Evolutionary conservation across 1,140 invertebrate genomes (phyloP), one percentile per base, ranked within the genome.

Genomic region (Achroia grisella): DNA sequence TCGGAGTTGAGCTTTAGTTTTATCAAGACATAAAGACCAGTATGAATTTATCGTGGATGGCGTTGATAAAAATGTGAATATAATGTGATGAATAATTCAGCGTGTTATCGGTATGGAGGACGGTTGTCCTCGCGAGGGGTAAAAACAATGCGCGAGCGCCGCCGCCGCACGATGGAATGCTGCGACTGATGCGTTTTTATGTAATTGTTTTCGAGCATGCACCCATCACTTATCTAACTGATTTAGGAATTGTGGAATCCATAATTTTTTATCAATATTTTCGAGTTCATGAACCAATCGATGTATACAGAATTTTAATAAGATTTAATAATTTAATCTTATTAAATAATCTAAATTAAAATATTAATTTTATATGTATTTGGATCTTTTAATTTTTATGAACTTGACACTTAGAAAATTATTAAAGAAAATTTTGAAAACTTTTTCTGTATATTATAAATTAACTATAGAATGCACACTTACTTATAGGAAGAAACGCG

Each of bases 21-120:
- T 85, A 82, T 81, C 74, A 80, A 81, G 76, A 82, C 78, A 81
- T 81, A 85, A 81, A 82, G 78, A 76, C 65, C 64, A 65, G 71
- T 79, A 82, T 82, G 77, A 81, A 79, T 81, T 78, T 72, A 78
- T 77, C 61, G 54, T 71, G 74, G 77, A 82, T 71, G 75, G 77
- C 75, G 76, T 81, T 81, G 76, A 78, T 67, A 81, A 85, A 81
- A 85, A 85, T 81, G 81, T 77, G 77, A 85, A 79, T 82, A 82
- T 85, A 82, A 76, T 79, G 69, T 63, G 57, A 70, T 85, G 81
- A 85, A 85, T 85, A 63, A 85, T 85, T 82, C 81, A 85, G 81
- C 75, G 81, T 81, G 74, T 62, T 62, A 80, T 81, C 77, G 75
- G 78, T 76, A 80, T 80, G 78, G 81, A 73, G 58, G 72, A 65